Conservation (phyloP, 2,797 vertebrate species). For the Chaetophractus vellerosus region DNA sequence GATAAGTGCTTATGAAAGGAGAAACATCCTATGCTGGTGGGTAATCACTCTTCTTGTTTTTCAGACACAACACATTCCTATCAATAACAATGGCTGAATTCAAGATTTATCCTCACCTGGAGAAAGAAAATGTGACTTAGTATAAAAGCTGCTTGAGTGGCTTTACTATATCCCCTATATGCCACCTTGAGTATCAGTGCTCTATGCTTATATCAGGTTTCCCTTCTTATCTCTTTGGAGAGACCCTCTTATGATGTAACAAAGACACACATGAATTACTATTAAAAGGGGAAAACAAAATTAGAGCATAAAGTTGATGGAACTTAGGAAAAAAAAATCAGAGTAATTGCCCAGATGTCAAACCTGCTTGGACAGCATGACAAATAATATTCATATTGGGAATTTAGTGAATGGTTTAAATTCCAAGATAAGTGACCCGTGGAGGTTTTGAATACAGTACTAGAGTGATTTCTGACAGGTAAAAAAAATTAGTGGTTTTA, state of each 20-base stretch:
- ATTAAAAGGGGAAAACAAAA: conserved; percentile 30
- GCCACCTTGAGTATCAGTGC: neutral
- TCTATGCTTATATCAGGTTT: neutral
- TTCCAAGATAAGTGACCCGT: neutral
- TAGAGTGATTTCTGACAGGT: neutral
- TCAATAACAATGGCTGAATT: conserved; percentile 28
- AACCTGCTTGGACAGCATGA: neutral
- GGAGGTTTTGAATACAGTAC: neutral
- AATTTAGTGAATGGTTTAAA: conserved; percentile 18
- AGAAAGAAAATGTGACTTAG: neutral
- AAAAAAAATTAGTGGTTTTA: neutral
- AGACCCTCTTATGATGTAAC: neutral
- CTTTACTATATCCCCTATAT: neutral
- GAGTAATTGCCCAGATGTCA: neutral
- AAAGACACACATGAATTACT: neutral
- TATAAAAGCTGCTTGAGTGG: neutral
- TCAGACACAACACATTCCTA: neutral
- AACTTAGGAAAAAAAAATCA: neutral
- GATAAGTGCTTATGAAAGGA: neutral
- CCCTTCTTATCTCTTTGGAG: neutral
- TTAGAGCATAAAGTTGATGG: neutral
- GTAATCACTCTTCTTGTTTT: neutral
- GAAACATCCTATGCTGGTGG: neutral
- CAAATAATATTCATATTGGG: neutral
- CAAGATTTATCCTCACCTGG: conserved; percentile 6